A percentile compares a stretch with the other conserved stretches of the same genome.
These are phyloP conservation scores for Corythoichthys intestinalis DNA, from an alignment of 2,113 vertebrate species.

Conservation along the genomic window DNA sequence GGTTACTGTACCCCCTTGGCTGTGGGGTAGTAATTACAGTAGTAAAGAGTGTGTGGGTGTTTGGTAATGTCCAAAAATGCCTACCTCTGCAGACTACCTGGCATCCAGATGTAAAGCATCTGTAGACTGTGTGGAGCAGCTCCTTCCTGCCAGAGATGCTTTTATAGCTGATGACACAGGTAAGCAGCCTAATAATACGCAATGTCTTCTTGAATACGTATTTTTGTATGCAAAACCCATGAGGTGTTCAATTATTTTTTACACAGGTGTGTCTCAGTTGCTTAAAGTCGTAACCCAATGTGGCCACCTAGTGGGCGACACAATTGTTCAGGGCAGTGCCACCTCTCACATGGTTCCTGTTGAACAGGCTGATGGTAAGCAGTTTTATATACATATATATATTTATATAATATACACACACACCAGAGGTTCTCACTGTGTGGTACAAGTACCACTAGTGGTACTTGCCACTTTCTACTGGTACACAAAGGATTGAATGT, in stretches of 20 bases:
- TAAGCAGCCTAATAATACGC: slow-evolving; percentile 31
- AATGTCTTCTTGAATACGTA: neutral
- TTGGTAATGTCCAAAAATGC: neutral
- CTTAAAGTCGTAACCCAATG: slow-evolving; percentile 81
- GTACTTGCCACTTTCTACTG: no score
- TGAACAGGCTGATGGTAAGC: slow-evolving; percentile 87
- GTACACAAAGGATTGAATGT: no score
- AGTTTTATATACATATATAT: neutral
- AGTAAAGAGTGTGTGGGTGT: neutral
- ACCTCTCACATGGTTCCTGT: slow-evolving; percentile 85
- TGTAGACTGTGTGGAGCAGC: slow-evolving; percentile 73
- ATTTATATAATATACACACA: neutral
- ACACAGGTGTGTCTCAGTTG: slow-evolving; percentile 76
- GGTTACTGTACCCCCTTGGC: slow-evolving; percentile 64
- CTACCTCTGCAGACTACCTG: slow-evolving; percentile 81
- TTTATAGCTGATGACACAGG: slow-evolving; percentile 75
- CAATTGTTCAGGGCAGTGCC: slow-evolving; percentile 83
- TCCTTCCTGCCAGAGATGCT: slow-evolving; percentile 67
- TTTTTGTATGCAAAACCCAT: neutral
- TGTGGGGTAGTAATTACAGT: neutral
- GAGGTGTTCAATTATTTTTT: neutral
- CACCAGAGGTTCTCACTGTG: no score
- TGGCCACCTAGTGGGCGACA: slow-evolving; percentile 85
- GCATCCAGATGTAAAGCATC: slow-evolving; percentile 80
- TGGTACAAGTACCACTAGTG: no score